Evolutionary conservation across 1,140 invertebrate species (phyloP).

Genomic region (Papilio helenus): DNA sequence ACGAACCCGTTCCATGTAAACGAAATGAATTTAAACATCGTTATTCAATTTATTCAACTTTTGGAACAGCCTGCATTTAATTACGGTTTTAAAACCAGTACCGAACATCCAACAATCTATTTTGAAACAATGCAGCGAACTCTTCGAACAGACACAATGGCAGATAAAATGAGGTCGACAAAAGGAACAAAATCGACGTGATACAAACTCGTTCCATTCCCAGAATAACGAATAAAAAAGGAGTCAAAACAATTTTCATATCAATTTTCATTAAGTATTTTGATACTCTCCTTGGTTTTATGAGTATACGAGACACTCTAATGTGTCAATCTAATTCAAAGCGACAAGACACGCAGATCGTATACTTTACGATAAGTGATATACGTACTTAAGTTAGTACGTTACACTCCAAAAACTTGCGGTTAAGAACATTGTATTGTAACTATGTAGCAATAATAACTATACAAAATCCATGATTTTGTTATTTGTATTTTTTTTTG

Average conservation of each 20-base stretch:
- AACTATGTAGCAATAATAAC: too few relatives aligned
- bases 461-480: neutral
- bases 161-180: conserved; percentile 38
- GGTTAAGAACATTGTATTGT: too few relatives aligned
- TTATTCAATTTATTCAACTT: neutral
- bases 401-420: too few relatives aligned
- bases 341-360: neutral
- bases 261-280: conserved; percentile 8
- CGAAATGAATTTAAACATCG: neutral
- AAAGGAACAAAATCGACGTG: conserved; percentile 39
- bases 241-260: neutral
- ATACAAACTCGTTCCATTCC: conserved; percentile 31
- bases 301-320: neutral
- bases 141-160: conserved; percentile 33
- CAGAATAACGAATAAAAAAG: conserved; percentile 21
- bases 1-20: neutral
- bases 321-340: neutral
- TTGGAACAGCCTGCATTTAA: neutral
- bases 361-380: neutral
- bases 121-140: conserved; percentile 26
- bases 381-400: too few relatives aligned
- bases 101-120: conserved; percentile 21
- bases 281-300: neutral
- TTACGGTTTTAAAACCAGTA: neutral
- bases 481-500: too few relatives aligned